A percentile compares a stretch with the other conserved stretches of the same genome.
These are phyloP conservation scores for Callosobruchus maculatus DNA, from an alignment of 2,888 invertebrate genomes.

Conservation along the genomic window DNA sequence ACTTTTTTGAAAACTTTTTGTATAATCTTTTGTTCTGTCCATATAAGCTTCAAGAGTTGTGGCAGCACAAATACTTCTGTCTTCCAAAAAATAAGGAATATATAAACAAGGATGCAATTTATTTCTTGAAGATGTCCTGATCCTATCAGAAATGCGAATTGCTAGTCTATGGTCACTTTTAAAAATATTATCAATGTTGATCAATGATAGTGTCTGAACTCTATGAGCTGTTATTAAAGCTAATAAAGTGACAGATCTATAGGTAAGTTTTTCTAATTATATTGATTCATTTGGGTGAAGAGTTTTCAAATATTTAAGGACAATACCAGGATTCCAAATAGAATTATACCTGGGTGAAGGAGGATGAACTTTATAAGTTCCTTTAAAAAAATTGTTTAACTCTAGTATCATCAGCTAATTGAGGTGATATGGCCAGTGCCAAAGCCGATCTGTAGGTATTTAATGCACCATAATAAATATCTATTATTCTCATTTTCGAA, in stretches of 20 bases:
- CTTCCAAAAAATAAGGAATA: not conserved
- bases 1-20: too few relatives aligned
- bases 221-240: slow-evolving; percentile 2
- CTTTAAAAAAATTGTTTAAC: not conserved
- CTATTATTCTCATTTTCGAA: too few relatives aligned
- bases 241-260: too few relatives aligned
- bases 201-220: slow-evolving; percentile 2
- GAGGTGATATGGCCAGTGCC: too few relatives aligned
- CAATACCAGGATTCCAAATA: not conserved
- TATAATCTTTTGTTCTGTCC: not conserved
- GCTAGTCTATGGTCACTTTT: not conserved
- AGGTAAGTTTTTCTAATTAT: too few relatives aligned
- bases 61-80: not conserved
- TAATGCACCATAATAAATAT: too few relatives aligned
- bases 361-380: not conserved
- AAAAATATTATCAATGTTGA: slow-evolving; percentile 4
- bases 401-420: too few relatives aligned
- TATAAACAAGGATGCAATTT: not conserved
- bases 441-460: too few relatives aligned
- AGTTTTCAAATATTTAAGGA: too few relatives aligned
- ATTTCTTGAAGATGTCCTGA: too few relatives aligned
- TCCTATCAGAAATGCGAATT: too few relatives aligned
- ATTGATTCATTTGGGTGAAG: too few relatives aligned
- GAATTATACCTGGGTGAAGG: not conserved
- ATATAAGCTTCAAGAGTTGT: slow-evolving; percentile 1